Percentiles rank a stretch among this genome's conserved stretches.
Conservation (phyloP, 1,140 invertebrate species). For the Bombus soroeensis region DNA sequence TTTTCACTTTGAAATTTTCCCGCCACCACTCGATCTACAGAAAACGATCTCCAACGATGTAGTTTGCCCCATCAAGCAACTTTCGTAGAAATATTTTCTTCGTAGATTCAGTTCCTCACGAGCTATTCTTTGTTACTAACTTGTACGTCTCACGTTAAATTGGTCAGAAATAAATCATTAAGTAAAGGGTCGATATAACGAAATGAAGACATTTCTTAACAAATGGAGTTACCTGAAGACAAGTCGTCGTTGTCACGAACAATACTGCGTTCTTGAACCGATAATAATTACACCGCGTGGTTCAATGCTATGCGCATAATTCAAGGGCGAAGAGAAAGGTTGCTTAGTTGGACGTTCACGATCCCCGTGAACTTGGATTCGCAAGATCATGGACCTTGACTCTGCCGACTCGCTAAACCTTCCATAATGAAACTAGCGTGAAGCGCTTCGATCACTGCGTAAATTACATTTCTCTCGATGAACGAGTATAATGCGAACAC, state of each 20-base stretch:
- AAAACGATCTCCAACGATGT: too few relatives aligned
- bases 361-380: constrained; percentile 41
- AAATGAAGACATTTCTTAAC: not conserved
- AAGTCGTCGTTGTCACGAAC: constrained; percentile 16
- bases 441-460: not conserved
- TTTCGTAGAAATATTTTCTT: too few relatives aligned
- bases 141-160: too few relatives aligned
- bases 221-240: not conserved
- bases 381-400: constrained; percentile 34
- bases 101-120: too few relatives aligned
- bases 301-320: constrained; percentile 25
- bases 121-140: too few relatives aligned
- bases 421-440: not conserved
- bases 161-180: not conserved
- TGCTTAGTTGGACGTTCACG: constrained; percentile 29
- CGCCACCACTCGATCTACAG: too few relatives aligned
- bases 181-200: too few relatives aligned
- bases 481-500: accelerated
- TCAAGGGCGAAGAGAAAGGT: constrained; percentile 49
- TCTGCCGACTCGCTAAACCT: constrained; percentile 13
- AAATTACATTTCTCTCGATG: not conserved
- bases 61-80: too few relatives aligned
- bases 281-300: constrained; percentile 42
- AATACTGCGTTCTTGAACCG: constrained; percentile 22
- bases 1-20: too few relatives aligned